Percentiles rank a stretch among this genome's conserved stretches.
These are phyloP conservation scores for Caenorhabditis briggsae DNA, from an alignment of 1,140 invertebrate species.

Conservation along the genomic window DNA sequence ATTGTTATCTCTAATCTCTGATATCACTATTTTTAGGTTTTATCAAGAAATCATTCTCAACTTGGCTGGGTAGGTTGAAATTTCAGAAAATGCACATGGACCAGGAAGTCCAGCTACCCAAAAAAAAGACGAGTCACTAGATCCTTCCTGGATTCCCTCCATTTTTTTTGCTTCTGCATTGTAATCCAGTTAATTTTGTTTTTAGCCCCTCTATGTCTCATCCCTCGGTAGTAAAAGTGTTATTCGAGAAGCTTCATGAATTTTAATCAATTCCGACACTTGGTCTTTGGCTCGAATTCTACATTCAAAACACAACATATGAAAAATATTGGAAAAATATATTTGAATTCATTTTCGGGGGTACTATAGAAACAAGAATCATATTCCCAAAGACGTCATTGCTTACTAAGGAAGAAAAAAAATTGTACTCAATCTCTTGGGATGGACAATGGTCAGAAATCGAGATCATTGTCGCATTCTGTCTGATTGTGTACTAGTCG, in stretches of 20 bases:
- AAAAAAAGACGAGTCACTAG: background rate
- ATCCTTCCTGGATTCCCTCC: background rate
- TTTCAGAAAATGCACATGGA: background rate
- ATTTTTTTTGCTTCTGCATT: background rate
- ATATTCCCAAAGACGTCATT: background rate
- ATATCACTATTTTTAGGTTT: too few relatives aligned
- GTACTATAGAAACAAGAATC: constrained; percentile 11
- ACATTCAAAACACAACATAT: background rate
- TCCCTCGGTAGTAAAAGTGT: background rate
- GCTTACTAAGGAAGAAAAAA: background rate
- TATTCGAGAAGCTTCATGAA: background rate
- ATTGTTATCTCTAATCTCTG: too few relatives aligned
- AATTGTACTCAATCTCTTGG: constrained; percentile 12
- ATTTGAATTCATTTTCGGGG: background rate
- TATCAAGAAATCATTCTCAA: too few relatives aligned
- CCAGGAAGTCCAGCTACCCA: background rate
- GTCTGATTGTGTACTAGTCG: background rate
- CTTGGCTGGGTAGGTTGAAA: too few relatives aligned
- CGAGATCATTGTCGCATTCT: background rate
- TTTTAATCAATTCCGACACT: background rate
- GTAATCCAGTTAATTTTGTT: constrained; percentile 15
- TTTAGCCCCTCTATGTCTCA: background rate
- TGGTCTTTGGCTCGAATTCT: background rate
- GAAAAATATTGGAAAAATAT: background rate
- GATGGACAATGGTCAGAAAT: background rate